Percentiles rank a stretch among this genome's conserved stretches.
phyloP scores from a whole-genome alignment of 2,888 invertebrate genomes.

The Uropetala carovei region DNA sequence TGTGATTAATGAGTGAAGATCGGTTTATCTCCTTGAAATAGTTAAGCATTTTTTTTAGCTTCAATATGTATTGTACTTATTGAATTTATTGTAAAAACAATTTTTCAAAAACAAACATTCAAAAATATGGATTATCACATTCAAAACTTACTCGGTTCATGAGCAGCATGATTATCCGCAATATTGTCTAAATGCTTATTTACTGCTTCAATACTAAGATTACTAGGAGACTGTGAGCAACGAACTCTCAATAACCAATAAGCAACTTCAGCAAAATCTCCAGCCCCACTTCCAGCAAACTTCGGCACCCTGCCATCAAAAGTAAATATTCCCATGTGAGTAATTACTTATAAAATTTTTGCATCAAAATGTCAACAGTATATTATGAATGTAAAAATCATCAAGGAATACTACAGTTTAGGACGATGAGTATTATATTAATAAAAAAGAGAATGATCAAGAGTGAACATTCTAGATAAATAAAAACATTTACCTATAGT shows the following conservation, averaged over 20 bases:
- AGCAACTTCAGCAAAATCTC: slow-evolving; percentile 90
- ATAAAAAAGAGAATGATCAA: background rate
- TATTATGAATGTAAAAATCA: slow-evolving; percentile 54
- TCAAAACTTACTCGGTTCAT: slow-evolving; percentile 74
- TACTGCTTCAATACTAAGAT: slow-evolving; percentile 82
- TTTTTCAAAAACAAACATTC: too few relatives aligned
- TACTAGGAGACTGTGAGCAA: slow-evolving; percentile 75
- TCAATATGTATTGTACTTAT: too few relatives aligned
- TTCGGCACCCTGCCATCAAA: slow-evolving; percentile 76
- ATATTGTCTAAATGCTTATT: slow-evolving; percentile 87
- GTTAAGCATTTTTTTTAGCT: too few relatives aligned
- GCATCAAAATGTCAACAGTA: background rate
- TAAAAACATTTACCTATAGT: slow-evolving; percentile 74
- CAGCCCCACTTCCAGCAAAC: slow-evolving; percentile 76
- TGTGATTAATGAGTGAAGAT: too few relatives aligned
- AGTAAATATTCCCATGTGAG: background rate
- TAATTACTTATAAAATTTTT: background rate
- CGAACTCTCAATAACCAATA: slow-evolving; percentile 81
- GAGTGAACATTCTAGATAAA: too few relatives aligned
- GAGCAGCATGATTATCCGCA: slow-evolving; percentile 81
- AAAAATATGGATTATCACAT: too few relatives aligned
- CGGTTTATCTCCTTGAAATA: too few relatives aligned
- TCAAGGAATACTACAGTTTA: slow-evolving; percentile 43
- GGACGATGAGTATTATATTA: background rate
- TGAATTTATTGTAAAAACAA: too few relatives aligned